phyloP scores from a whole-genome alignment of 2,797 vertebrate species.

The Spondyliosoma cantharus region DNA sequence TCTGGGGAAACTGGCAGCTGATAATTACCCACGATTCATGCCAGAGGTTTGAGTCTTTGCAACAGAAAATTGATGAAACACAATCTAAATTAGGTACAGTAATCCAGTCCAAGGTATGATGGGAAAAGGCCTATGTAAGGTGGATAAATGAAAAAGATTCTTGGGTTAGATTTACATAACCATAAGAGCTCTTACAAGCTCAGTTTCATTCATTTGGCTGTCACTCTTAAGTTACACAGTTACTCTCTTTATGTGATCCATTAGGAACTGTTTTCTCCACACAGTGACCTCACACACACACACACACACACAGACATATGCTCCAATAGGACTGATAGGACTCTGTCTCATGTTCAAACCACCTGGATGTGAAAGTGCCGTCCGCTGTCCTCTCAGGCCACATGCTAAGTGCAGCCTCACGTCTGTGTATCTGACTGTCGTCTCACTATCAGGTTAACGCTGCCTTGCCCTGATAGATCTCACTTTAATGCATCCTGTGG shows the following conservation, averaged over 20 bases:
- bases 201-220: conserved; percentile 77
- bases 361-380: conserved; percentile 60
- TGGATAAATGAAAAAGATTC: conserved; percentile 78
- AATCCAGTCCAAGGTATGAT: conserved; percentile 78
- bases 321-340: conserved; percentile 47
- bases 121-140: conserved; percentile 77
- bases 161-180: conserved; percentile 80
- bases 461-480: conserved; percentile 72
- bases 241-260: conserved; percentile 70
- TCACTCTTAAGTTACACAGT: conserved; percentile 84
- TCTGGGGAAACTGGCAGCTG: conserved; percentile 80
- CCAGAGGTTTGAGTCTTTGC: conserved; percentile 72
- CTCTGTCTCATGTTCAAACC: conserved; percentile 69
- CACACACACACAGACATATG: conserved; percentile 21
- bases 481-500: conserved; percentile 83
- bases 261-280: conserved; percentile 70
- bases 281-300: conserved; percentile 54
- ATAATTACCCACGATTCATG: conserved; percentile 82
- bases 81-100: conserved; percentile 82
- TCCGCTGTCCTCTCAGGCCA: conserved; percentile 48
- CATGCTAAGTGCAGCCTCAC: conserved; percentile 63
- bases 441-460: conserved; percentile 77
- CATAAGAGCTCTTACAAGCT: conserved; percentile 79
- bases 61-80: conserved; percentile 79
- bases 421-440: conserved; percentile 60